Base-by-base conservation (phyloP, 2,797 vertebrate genomes). In the Dicrostonyx torquatus region DNA sequence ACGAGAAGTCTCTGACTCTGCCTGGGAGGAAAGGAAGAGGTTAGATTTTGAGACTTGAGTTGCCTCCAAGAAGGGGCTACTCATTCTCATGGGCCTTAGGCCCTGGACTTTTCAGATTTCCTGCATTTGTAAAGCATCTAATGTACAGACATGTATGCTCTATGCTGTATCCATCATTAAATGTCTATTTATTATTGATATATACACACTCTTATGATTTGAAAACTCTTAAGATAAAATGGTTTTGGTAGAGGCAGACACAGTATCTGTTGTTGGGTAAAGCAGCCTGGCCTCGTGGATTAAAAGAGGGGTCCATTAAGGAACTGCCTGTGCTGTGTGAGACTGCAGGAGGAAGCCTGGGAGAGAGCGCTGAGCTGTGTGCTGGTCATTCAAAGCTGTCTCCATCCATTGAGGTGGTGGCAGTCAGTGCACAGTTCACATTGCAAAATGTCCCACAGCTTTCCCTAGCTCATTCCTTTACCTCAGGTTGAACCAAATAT, bases 401-500 rank as follows among this genome's bases (percentile, higher is more conserved):
- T 60, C 77, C 2, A 48, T n/a, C 37, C 73, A 92, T 29, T 45
- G 43, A 50, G 89, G 87, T n/a, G 6, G 8, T 2, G 14, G 24
- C 20, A n/a, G 5, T 68, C 18, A 6, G 8, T 0, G 5, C 55
- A 26, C 60, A 62, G 50, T 48, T 93, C 48, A 55, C 92, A 48
- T 90, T 50, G 0, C 13, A 14, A 80, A 92, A 94, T 89, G 76
- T 79, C 86, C 86, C 79, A 45, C 12, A 70, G 82, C 88, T 94
- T 96, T 90, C 91, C 62, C 92, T 40, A 20, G 1, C 0, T 40
- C 88, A 95, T 95, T 60, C 55, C 0, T 93, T 94, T 91, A 93
- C 84, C 89, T 95, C 68, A 26, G 3, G 1, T 97, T 93, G 96
- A 98, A 97, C 75, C 90, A 82, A 92, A n/a, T n/a, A n/a, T n/a